Evolutionary conservation across 2,113 vertebrate genomes (phyloP), one percentile per base, ranked within the genome.

Genomic region (Piaya cayana): DNA sequence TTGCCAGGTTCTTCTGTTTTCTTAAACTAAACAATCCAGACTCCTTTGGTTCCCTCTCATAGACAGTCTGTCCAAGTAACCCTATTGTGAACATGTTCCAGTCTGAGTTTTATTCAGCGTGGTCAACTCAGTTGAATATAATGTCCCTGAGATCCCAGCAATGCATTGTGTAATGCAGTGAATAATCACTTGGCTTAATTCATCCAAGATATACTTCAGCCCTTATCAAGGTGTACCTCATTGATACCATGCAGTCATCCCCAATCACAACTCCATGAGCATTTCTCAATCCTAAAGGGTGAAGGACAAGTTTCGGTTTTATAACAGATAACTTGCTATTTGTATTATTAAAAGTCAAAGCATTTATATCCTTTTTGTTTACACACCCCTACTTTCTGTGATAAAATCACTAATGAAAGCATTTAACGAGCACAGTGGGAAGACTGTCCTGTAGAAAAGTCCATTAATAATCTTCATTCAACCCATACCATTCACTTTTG

Each of bases 1-100:
- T 92, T 90, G 86, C 88, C 92, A 94, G 93, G 94, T 95, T 92
- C 82, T 97, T 92, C 94, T 95, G 92, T 97, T 94, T 93, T 94
- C 83, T 78, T 94, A 86, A 95, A 78, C 86, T 86, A 81, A 97
- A 96, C 95, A 95, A 91, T 90, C 80, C 83, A 90, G 69, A 34
- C 60, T 95, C 56, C 77, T 94, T 82, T 63, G 82, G 79, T 92
- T 70, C 59, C 59, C 52, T 83, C 86, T 94, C 52, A 2, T 39
- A 81, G 71, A 37, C 0, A 0, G 20, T 62, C 72, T 78, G 77
- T 59, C 86, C 80, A 30, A 90, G 80, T 74, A 74, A 52, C 76
- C 64, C 80, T 5, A 55, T 90, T 81, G 88, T 93, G 80, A 94
- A 92, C 91, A 82, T 94, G 92, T 83, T 55, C 56, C 85, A 92